phyloP scores from a whole-genome alignment of 2,888 invertebrate genomes.

The Drosophila monieri region DNA sequence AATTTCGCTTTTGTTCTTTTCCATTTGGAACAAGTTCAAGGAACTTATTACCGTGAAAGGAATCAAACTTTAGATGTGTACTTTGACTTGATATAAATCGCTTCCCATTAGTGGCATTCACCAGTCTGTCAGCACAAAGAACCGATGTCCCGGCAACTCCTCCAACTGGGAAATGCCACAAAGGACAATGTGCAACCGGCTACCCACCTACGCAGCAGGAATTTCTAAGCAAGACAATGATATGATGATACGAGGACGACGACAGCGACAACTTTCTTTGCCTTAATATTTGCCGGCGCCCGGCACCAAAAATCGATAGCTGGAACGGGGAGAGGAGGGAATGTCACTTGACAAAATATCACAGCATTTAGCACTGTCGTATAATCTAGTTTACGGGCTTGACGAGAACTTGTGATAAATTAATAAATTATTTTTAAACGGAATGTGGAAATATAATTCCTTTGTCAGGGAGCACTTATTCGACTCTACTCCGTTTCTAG shows the following conservation, averaged over 20 bases:
- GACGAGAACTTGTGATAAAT: not conserved
- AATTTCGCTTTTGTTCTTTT: conserved; percentile 1
- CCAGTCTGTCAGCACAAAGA: conserved; percentile 35
- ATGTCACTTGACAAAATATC: conserved; percentile 8
- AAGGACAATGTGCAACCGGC: conserved; percentile 26
- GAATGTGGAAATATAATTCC: not conserved
- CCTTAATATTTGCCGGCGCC: conserved; percentile 46
- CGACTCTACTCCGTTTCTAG: not conserved
- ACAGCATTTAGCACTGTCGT: conserved; percentile 1
- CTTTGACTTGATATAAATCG: conserved; percentile 21
- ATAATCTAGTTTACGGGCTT: not conserved
- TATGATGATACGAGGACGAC: not conserved
- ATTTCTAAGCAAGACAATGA: conserved; percentile 7
- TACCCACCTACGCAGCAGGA: not conserved
- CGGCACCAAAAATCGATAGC: conserved; percentile 60
- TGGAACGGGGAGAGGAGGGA: conserved; percentile 6
- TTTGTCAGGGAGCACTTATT: not conserved
- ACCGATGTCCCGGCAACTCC: conserved; percentile 15
- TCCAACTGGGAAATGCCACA: conserved; percentile 8
- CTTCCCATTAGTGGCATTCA: conserved; percentile 13
- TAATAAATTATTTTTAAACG: not conserved
- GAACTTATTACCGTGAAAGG: conserved; percentile 23
- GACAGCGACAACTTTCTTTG: conserved; percentile 8
- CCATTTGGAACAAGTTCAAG: conserved; percentile 20
- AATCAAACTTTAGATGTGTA: conserved; percentile 17